Base-by-base conservation (phyloP, 2,113 vertebrate genomes). In the Archilochus colubris region DNA sequence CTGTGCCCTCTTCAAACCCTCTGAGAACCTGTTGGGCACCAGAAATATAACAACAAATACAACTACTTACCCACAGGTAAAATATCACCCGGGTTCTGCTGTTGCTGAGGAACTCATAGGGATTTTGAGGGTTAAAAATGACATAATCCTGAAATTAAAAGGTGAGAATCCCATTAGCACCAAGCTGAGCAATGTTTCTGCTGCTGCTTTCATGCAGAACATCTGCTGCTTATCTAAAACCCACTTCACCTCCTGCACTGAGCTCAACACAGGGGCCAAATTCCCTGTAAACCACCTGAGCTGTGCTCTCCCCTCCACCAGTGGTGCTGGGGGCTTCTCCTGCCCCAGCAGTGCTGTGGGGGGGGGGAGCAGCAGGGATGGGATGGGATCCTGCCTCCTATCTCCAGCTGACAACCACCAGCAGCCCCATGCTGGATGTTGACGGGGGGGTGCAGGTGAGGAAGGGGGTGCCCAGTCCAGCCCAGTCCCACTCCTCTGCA, bases 81-180 rank as follows among this genome's bases (percentile, higher is more conserved):
- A 99, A 98, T 67, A 99, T 84, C 62, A 98, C 96, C 55, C 97
- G 98, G 27, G 91, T 98, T 90, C 95, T 88, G 90, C 99, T 99
- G 95, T 98, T 99, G 97, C 98, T 99, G 91, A 99, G 93, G 76
- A 99, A 88, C 67, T 99, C 98, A 13, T 81, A 94, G 87, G 95
- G 95, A 73, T 99, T 98, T 40, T 89, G 93, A 38, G 98, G 97
- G 94, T 98, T 99, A 96, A 99, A 99, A 91, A 87, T 50, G 2
- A 99, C 91, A 82, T 98, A 97, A 74, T 95, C 97, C 98, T 98
- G 96, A 83, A 98, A 97, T 74, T 53, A 74, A 86, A 90, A 89
- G 24, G 24, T 9, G 18, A 78, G 24, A 68, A 27, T 20, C 1
- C 0, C 33, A 57, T 91, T 57, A 79, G 54, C 4, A 5, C 58